phyloP scores from a whole-genome alignment of 2,888 invertebrate species.

The Laothoe populi region DNA sequence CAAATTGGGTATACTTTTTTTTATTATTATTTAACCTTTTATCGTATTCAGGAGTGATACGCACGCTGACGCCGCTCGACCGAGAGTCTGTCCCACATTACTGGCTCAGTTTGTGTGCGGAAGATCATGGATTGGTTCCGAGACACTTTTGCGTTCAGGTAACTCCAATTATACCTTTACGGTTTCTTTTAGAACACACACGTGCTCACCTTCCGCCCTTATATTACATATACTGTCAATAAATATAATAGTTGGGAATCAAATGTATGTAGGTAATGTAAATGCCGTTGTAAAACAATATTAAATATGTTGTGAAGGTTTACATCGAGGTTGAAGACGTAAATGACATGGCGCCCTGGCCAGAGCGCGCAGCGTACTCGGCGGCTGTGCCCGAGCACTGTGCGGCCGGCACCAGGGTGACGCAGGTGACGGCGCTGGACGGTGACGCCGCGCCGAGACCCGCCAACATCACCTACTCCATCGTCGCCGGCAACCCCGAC shows the following conservation, averaged over 20 bases:
- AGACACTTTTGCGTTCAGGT: conserved; percentile 93
- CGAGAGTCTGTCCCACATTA: conserved; percentile 94
- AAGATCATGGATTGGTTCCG: conserved; percentile 95
- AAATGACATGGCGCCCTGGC: conserved; percentile 98
- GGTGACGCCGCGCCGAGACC: conserved; percentile 90
- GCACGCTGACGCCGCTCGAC: conserved; percentile 93
- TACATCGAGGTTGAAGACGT: conserved; percentile 91
- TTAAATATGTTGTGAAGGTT: conserved; percentile 51
- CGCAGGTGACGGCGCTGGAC: conserved; percentile 91
- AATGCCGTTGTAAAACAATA: no score
- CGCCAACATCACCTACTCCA: conserved; percentile 89
- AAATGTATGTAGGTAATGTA: no score
- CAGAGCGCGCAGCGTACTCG: conserved; percentile 93
- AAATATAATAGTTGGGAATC: no score
- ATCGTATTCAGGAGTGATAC: conserved; percentile 87
- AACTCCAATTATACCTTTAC: neutral
- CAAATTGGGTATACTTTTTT: no score
- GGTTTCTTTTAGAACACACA: no score
- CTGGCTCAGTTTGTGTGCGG: conserved; percentile 97
- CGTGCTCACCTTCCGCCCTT: no score
- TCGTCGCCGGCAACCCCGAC: conserved; percentile 96
- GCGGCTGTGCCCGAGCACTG: conserved; percentile 93
- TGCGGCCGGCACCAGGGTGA: conserved; percentile 87
- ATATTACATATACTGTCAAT: no score
- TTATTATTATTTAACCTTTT: no score